Evolutionary conservation across 2,113 vertebrate genomes (phyloP).

Genomic region (Mixornis gularis): DNA sequence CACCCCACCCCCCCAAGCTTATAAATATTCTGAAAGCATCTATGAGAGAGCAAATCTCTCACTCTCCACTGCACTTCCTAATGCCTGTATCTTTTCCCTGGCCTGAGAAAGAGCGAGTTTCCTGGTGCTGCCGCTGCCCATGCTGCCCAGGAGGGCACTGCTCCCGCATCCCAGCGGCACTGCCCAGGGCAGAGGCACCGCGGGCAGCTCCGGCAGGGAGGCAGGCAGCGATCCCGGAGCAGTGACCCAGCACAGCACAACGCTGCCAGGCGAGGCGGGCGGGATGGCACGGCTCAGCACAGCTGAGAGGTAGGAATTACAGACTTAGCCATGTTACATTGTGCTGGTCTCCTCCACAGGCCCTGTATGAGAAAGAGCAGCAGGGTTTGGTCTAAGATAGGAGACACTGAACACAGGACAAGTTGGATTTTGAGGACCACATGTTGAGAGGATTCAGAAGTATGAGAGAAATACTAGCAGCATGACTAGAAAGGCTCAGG

Average conservation of each 20-base stretch:
- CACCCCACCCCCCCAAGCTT: background rate
- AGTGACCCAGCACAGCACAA: background rate
- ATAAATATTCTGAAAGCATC: background rate
- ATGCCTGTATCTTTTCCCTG: background rate
- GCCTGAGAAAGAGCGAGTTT: fast-evolving
- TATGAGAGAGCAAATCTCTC: background rate
- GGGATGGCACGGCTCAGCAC: background rate
- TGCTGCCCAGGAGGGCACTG: background rate
- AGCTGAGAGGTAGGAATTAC: background rate
- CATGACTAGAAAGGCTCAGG: background rate
- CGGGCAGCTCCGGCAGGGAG: background rate
- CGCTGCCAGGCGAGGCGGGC: fast-evolving
- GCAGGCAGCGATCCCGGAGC: background rate
- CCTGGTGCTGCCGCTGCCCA: background rate
- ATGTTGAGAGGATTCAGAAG: background rate
- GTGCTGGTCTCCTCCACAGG: background rate
- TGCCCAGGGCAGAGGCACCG: background rate
- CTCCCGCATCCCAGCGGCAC: background rate
- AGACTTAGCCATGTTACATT: background rate
- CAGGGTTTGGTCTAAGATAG: background rate
- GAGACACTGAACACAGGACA: background rate
- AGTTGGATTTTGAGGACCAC: background rate
- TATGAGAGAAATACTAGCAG: background rate
- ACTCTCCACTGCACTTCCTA: background rate
- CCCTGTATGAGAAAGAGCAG: background rate